phyloP scores from a whole-genome alignment of 2,113 vertebrate genomes.

The Aythya baeri region DNA sequence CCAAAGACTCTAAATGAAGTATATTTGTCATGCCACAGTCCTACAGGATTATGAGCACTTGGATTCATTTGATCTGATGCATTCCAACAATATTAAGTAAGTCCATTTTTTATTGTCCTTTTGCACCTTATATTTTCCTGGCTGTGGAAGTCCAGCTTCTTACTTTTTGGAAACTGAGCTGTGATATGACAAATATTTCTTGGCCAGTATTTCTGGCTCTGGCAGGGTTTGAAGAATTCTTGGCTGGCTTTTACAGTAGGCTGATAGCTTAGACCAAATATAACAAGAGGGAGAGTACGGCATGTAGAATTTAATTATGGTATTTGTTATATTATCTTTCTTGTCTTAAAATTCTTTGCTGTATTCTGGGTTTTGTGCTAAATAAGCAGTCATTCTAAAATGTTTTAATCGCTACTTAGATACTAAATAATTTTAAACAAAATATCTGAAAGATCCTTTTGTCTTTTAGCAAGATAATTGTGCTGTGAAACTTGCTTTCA shows the following conservation, averaged over 20 bases:
- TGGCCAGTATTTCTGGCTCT: conserved; percentile 40
- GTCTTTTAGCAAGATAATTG: neutral
- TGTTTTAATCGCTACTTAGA: neutral
- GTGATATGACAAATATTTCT: conserved; percentile 31
- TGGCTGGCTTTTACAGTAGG: conserved; percentile 43
- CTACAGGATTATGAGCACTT: conserved; percentile 9
- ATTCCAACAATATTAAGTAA: conserved; percentile 15
- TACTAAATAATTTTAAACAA: conserved; percentile 3
- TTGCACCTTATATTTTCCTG: conserved; percentile 22
- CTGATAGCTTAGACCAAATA: conserved; percentile 21
- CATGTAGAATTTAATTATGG: neutral
- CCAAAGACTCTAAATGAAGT: conserved; percentile 15
- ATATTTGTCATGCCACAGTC: conserved; percentile 36
- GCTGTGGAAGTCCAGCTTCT: conserved; percentile 4
- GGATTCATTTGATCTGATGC: conserved; percentile 8
- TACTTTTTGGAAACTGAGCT: conserved; percentile 28
- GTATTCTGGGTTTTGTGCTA: neutral
- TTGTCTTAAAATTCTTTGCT: neutral
- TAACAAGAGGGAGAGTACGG: conserved; percentile 6
- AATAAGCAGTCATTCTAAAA: neutral
- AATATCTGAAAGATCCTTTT: neutral
- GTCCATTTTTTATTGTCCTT: conserved; percentile 28
- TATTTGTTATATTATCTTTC: neutral
- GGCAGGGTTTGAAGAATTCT: conserved; percentile 41
- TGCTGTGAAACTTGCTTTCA: neutral